These are phyloP conservation scores for Drosophila multiciliata DNA, from an alignment of 2,888 invertebrate genomes.

Conservation along the genomic window DNA sequence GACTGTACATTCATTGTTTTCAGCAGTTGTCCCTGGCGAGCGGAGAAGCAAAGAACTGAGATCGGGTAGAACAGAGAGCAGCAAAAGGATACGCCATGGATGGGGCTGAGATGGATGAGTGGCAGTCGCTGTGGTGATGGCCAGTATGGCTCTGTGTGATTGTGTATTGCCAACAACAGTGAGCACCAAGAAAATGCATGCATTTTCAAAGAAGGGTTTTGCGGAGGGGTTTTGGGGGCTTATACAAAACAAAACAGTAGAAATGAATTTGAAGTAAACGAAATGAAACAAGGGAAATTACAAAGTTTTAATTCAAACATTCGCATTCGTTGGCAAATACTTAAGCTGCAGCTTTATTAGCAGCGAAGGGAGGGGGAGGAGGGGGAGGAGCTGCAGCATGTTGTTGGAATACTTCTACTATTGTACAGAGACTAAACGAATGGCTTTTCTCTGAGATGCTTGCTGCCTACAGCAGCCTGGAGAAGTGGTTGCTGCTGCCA, in stretches of 20 bases:
- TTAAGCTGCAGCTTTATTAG: slow-evolving; percentile 67
- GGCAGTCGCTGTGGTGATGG: slow-evolving; percentile 50
- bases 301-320: slow-evolving; percentile 80
- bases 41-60: slow-evolving; percentile 39
- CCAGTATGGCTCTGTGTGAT: slow-evolving; percentile 15
- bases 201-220: neutral
- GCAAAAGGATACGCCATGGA: slow-evolving; percentile 35
- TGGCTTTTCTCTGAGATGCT: slow-evolving; percentile 57
- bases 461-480: slow-evolving; percentile 27
- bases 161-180: neutral
- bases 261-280: slow-evolving; percentile 79
- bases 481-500: slow-evolving; percentile 20
- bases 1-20: slow-evolving; percentile 49
- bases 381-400: neutral
- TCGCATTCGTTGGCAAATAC: slow-evolving; percentile 77
- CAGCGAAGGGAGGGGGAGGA: slow-evolving; percentile 7
- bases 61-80: slow-evolving; percentile 23
- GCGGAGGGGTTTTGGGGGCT: neutral
- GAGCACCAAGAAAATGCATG: slow-evolving; percentile 52
- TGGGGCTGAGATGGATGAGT: slow-evolving; percentile 54
- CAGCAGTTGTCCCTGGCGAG: slow-evolving; percentile 73
- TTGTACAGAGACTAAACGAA: slow-evolving; percentile 58
- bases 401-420: neutral
- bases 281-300: slow-evolving; percentile 81
- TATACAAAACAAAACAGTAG: slow-evolving; percentile 52